phyloP scores from a whole-genome alignment of 2,888 invertebrate genomes.

The Torymus auratus region DNA sequence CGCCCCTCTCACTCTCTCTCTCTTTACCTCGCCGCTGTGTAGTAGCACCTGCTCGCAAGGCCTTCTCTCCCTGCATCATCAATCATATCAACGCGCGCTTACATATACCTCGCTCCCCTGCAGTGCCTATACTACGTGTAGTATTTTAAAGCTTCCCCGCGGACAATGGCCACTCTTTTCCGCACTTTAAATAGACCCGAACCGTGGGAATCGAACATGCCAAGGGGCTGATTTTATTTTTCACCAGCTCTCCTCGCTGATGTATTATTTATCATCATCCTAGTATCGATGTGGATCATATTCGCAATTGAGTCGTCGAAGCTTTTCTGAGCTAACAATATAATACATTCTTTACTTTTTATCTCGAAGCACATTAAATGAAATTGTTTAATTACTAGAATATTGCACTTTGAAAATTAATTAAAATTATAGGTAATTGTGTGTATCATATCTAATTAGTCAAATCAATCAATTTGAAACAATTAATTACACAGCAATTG shows the following conservation, averaged over 20 bases:
- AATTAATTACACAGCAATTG: neutral
- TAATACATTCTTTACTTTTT: too few relatives aligned
- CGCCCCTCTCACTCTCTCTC: neutral
- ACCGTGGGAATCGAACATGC: neutral
- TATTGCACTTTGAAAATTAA: too few relatives aligned
- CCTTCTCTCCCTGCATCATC: constrained; percentile 18
- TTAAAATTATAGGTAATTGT: too few relatives aligned
- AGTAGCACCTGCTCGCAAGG: constrained; percentile 36
- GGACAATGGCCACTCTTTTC: constrained; percentile 19
- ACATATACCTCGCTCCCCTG: constrained; percentile 4
- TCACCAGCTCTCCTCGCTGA: too few relatives aligned
- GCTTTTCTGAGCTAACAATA: too few relatives aligned
- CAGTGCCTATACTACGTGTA: neutral
- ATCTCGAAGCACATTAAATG: too few relatives aligned
- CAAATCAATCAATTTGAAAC: constrained; percentile 19
- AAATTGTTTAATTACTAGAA: too few relatives aligned
- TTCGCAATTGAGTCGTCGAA: too few relatives aligned
- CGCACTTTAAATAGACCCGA: constrained; percentile 21
- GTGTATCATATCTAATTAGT: neutral
- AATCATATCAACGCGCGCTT: constrained; percentile 32
- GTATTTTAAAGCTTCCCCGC: constrained; percentile 20
- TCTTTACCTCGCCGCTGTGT: neutral
- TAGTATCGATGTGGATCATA: too few relatives aligned
- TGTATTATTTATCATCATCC: too few relatives aligned
- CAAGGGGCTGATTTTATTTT: neutral